These are phyloP conservation scores for Epsilonema sp. DNA, from an alignment of 2,888 invertebrate species.

Conservation along the genomic window DNA sequence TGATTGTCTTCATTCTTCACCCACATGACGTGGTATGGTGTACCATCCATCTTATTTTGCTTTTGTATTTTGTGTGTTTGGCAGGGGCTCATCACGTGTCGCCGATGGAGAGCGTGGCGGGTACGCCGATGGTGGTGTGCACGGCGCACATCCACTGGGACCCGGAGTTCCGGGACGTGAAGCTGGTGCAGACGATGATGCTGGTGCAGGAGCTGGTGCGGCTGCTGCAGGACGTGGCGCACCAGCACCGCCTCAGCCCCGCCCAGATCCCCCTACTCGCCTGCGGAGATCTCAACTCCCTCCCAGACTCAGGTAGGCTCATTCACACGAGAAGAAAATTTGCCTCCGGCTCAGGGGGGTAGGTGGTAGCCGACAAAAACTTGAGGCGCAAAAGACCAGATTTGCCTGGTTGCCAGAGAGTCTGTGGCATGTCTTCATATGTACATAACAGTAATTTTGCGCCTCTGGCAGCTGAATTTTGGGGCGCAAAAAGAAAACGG, in stretches of 20 bases:
- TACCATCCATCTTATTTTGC: too few relatives aligned
- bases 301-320: constrained; percentile 66
- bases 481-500: too few relatives aligned
- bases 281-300: constrained; percentile 93
- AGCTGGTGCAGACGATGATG: constrained; percentile 98
- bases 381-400: too few relatives aligned
- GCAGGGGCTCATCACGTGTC: too few relatives aligned
- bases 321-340: neutral
- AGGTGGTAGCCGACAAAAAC: neutral
- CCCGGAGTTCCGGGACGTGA: constrained; percentile 97
- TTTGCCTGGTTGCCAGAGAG: too few relatives aligned
- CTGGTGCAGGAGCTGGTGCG: constrained; percentile 73
- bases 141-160: constrained; percentile 99
- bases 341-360: too few relatives aligned
- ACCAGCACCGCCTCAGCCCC: constrained; percentile 49
- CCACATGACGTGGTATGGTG: too few relatives aligned
- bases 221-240: constrained; percentile 54
- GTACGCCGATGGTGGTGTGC: constrained; percentile 71
- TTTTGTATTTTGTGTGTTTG: too few relatives aligned
- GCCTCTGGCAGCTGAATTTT: too few relatives aligned
- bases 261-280: constrained; percentile 65
- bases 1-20: too few relatives aligned
- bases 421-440: too few relatives aligned
- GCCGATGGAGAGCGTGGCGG: constrained; percentile 47
- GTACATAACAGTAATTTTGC: too few relatives aligned